Evolutionary conservation across 2,888 invertebrate genomes (phyloP), one percentile per base, ranked within the genome.

Genomic region (Drosophila prostipennis): DNA sequence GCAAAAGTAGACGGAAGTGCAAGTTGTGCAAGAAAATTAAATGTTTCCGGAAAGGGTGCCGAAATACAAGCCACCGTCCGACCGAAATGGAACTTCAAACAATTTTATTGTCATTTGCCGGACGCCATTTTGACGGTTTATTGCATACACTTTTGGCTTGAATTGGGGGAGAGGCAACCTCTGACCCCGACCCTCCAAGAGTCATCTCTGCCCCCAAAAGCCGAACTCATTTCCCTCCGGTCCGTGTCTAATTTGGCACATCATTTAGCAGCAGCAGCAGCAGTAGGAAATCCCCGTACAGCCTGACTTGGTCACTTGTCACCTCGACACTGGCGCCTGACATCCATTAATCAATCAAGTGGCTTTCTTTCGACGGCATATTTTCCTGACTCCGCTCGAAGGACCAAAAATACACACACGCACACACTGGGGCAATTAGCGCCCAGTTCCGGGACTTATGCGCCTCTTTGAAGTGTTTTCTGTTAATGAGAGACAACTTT

Each of bases 1-100:
- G 82, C 88, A 87, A 86, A 87, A 86, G 83, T 74, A 86, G 78
- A 76, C 86, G 82, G 82, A 82, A 83, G 68, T 86, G 85, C 82
- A 79, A 81, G 77, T 82, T 76, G 83, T 80, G 76, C 73, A 88
- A 83, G 87, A 83, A 77, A 74, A 87, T 82, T 70, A 87, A 87
- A 86, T 82, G 71, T 52, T 82, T 82, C 88, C 78, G 51, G 36
- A 36, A 57, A 34, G 36, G 11, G 42, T 10, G 23, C 36, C 51
- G 43, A 42, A 42, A 69, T 51, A 48, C 48, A 48, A 48, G 32
- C 32, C 45, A 46, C 4, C 11, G 37, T 19, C 19, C 37, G 48
- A 53, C 16, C 39, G 8, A 60, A 52, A 55, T 42, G 54, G 36
- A 64, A 60, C 60, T 67, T 19, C 53, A 45, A 72, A 58, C 80